Conservation (phyloP, 2,113 vertebrate genomes). For the Platysternon megacephalum region DNA sequence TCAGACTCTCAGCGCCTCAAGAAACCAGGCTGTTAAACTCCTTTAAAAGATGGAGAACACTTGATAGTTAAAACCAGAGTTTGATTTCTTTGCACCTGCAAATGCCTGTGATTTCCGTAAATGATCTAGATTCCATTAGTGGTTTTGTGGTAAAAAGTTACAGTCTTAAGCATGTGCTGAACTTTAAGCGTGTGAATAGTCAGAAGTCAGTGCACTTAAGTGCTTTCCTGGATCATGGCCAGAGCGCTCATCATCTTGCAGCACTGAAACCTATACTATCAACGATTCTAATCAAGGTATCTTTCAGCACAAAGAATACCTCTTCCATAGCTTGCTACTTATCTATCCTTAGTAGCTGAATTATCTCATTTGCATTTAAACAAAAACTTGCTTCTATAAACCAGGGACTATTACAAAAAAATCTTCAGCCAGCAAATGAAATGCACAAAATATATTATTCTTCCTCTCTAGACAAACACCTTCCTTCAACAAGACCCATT, state of each 20-base stretch:
- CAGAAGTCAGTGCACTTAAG: constrained; percentile 7
- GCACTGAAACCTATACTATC: background rate
- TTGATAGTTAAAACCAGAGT: background rate
- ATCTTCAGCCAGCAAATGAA: constrained; percentile 8
- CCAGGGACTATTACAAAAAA: background rate
- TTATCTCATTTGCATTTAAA: constrained; percentile 57
- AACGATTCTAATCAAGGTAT: constrained; percentile 16
- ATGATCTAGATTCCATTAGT: constrained; percentile 15
- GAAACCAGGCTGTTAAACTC: background rate
- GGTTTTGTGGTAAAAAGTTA: constrained; percentile 25
- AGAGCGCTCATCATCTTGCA: constrained; percentile 31
- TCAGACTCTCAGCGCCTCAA: background rate
- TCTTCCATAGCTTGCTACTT: background rate
- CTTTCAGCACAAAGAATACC: background rate
- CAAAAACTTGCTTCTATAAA: constrained; percentile 50
- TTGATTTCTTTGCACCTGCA: background rate
- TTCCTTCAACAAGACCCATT: constrained; percentile 36
- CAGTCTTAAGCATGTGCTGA: constrained; percentile 35
- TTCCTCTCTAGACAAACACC: background rate
- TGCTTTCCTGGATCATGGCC: constrained; percentile 1
- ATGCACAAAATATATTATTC: background rate
- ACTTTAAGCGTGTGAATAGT: background rate
- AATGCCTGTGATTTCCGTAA: constrained; percentile 25
- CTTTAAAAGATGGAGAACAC: constrained; percentile 21
- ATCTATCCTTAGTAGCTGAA: background rate